Percentiles rank a stretch among this genome's conserved stretches.
Conservation (phyloP, 1,140 invertebrate genomes). For the Druon quercuslanigerum region DNA sequence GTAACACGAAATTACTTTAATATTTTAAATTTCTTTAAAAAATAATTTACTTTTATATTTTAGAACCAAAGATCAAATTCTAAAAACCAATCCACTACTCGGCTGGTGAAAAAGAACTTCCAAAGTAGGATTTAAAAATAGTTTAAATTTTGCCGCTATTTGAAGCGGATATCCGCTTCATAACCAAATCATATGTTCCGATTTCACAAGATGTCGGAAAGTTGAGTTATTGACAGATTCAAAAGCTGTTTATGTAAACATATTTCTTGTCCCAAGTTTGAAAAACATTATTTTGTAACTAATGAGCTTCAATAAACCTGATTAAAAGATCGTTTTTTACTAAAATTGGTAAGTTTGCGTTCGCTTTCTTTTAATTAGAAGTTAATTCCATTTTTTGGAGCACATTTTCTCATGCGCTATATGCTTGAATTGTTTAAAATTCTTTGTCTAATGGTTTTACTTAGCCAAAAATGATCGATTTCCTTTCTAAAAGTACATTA, state of each 20-base stretch:
- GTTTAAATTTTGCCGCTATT: neutral
- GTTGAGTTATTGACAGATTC: constrained; percentile 43
- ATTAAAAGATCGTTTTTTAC: neutral
- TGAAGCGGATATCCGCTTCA: neutral
- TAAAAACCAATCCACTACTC: neutral
- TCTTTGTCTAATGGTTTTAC: neutral
- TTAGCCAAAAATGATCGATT: neutral
- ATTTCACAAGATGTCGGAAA: constrained; percentile 50
- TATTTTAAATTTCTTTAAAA: neutral
- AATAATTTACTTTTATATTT: neutral
- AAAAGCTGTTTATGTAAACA: constrained; percentile 35
- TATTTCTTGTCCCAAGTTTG: neutral
- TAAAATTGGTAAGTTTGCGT: constrained; percentile 8
- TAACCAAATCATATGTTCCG: neutral
- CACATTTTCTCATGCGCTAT: neutral
- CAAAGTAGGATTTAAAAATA: too few species aligned
- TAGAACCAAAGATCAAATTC: neutral
- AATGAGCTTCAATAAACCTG: neutral
- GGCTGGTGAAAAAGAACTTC: neutral
- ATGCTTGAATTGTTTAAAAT: neutral
- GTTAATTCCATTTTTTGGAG: neutral
- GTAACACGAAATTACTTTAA: neutral
- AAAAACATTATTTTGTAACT: neutral
- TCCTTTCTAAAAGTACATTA: neutral
- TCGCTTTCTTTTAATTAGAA: neutral